Percentiles rank a stretch among this genome's conserved stretches.
These are phyloP conservation scores for Sebastes fasciatus DNA, from an alignment of 2,113 vertebrate species.

Conservation along the genomic window DNA sequence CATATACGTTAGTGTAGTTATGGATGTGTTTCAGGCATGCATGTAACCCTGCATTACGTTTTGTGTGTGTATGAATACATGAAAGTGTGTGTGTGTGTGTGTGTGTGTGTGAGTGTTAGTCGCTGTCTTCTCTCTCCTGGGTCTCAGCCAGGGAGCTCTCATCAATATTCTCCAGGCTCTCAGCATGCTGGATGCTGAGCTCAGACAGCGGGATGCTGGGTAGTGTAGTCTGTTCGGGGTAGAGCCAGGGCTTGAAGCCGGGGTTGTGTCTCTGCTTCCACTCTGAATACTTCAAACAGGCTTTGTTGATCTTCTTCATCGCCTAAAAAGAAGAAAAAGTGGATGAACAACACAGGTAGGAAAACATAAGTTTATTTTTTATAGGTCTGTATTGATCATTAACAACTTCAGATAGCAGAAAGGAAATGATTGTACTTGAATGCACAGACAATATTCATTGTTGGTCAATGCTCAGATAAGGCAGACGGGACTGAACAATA, in stretches of 20 bases:
- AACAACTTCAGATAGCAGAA: background rate
- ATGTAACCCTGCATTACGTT: conserved; percentile 65
- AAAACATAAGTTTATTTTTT: background rate
- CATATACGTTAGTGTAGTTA: conserved; percentile 26
- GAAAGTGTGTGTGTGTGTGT: conserved; percentile 28
- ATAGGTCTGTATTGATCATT: background rate
- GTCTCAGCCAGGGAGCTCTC: conserved; percentile 89
- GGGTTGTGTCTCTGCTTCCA: conserved; percentile 94
- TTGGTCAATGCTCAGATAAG: background rate
- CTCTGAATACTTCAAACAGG: conserved; percentile 91
- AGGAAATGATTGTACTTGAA: background rate
- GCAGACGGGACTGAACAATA: background rate
- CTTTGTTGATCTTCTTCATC: conserved; percentile 95
- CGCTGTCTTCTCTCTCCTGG: conserved; percentile 90
- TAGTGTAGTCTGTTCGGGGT: conserved; percentile 92
- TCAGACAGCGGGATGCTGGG: conserved; percentile 88
- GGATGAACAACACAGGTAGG: conserved; percentile 1
- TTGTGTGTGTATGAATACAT: conserved; percentile 24
- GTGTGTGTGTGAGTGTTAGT: conserved; percentile 72
- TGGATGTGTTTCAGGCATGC: conserved; percentile 59
- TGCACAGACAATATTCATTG: background rate
- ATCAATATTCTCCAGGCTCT: conserved; percentile 96
- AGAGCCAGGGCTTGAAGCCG: conserved; percentile 92
- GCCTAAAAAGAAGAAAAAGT: conserved; percentile 79
- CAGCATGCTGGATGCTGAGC: conserved; percentile 91